Conservation (phyloP, 2,797 vertebrate genomes). For the Helostoma temminkii region DNA sequence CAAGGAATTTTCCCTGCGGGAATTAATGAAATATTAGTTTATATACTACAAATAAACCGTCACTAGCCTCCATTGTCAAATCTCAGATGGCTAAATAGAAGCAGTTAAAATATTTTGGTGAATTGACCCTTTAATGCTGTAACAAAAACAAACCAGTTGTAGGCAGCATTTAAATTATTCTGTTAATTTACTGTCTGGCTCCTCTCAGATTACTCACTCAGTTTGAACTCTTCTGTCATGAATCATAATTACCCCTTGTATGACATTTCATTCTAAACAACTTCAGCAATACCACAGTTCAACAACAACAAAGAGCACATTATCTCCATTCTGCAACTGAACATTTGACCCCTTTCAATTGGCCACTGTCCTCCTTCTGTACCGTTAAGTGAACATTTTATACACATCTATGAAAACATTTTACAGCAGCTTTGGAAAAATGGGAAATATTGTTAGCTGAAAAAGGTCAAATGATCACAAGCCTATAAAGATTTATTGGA, state of each 20-base stretch:
- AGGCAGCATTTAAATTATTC: constrained; percentile 3
- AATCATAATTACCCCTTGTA: constrained; percentile 50
- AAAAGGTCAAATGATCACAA: constrained; percentile 76
- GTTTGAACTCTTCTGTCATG: constrained; percentile 32
- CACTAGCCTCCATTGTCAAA: not conserved
- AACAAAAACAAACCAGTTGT: not conserved
- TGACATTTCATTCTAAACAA: constrained; percentile 49
- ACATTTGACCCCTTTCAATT: constrained; percentile 59
- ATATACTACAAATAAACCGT: not conserved
- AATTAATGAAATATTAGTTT: too few species aligned
- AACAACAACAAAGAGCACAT: constrained; percentile 61
- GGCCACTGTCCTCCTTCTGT: constrained; percentile 47
- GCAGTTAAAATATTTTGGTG: too few species aligned
- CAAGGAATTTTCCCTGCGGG: too few species aligned
- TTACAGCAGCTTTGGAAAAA: constrained; percentile 66
- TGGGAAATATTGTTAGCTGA: constrained; percentile 66
- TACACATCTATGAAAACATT: constrained; percentile 62
- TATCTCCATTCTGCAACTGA: constrained; percentile 65
- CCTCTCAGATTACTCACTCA: constrained; percentile 3
- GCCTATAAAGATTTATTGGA: constrained; percentile 70
- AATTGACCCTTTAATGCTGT: too few species aligned
- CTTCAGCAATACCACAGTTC: constrained; percentile 38
- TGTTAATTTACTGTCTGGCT: constrained; percentile 14
- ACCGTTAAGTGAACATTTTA: constrained; percentile 61
- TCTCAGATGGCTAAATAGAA: not conserved